Evolutionary conservation across 2,113 vertebrate species (phyloP).

Genomic region (Pedionomus torquatus): DNA sequence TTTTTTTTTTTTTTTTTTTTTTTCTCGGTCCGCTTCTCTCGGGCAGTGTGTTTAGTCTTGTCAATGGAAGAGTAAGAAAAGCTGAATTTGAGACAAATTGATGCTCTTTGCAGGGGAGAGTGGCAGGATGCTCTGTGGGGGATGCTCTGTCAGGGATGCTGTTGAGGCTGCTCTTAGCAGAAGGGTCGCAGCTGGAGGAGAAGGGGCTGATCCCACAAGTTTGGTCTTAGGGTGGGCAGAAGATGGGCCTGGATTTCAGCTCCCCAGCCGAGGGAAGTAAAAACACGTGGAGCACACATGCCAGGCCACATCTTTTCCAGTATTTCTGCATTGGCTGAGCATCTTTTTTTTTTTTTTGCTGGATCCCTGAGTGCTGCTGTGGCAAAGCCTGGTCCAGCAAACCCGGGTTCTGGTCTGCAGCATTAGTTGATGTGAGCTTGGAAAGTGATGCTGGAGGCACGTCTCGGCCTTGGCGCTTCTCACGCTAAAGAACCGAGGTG

Average conservation of each 20-base stretch:
- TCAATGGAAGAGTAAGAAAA: background rate
- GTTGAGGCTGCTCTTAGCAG: background rate
- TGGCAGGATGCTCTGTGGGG: background rate
- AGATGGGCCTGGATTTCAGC: background rate
- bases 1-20: too few relatives aligned
- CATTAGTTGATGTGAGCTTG: background rate
- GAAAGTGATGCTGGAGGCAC: background rate
- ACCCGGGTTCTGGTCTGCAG: background rate
- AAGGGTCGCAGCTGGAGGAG: background rate
- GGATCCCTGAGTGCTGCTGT: background rate
- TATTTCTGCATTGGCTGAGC: background rate
- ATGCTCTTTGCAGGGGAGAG: background rate
- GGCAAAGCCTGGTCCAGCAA: background rate
- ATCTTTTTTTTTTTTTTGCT: background rate
- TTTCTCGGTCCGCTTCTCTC: background rate
- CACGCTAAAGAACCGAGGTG: fast-evolving
- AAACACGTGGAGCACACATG: fast-evolving
- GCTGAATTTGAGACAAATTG: background rate
- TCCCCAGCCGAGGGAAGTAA: background rate
- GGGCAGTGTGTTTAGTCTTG: background rate
- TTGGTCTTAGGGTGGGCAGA: background rate
- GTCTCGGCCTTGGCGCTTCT: background rate
- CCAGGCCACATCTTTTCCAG: background rate
- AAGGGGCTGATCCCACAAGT: background rate
- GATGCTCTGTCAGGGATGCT: background rate